Percentiles rank a stretch among this genome's conserved stretches.
These are phyloP conservation scores for cat (Felis catus) DNA, from an alignment of 2,113 vertebrate genomes.

Conservation along the genomic window DNA sequence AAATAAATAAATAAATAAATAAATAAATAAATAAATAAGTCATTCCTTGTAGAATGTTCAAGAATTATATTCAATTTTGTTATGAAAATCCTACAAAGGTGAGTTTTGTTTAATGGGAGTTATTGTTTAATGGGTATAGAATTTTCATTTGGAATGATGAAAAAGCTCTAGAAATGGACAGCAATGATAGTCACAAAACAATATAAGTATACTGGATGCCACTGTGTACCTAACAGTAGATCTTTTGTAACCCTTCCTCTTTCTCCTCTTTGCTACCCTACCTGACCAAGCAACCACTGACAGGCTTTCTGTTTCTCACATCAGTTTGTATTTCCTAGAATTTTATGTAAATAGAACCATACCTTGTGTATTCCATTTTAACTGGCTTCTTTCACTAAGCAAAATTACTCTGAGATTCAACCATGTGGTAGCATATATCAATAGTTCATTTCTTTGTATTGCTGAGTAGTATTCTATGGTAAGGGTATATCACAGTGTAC, in stretches of 20 bases:
- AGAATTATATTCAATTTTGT: background rate
- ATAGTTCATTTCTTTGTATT: background rate
- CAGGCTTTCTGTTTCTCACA: background rate
- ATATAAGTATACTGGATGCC: background rate
- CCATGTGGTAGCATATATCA: background rate
- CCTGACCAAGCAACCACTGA: background rate
- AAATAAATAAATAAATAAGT: background rate
- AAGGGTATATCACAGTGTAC: background rate
- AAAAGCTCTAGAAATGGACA: background rate
- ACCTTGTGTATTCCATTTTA: background rate
- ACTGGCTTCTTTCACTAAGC: slow-evolving; percentile 23
- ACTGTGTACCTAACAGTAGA: background rate
- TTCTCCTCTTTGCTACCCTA: background rate
- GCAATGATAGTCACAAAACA: too few species aligned
- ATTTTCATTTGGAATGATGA: background rate
- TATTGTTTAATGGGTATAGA: background rate
- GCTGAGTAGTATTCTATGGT: background rate
- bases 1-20: too few species aligned
- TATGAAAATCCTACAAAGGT: background rate
- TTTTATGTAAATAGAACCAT: background rate
- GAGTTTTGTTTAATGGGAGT: background rate
- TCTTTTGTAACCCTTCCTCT: background rate
- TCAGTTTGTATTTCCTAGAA: background rate
- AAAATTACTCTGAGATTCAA: background rate
- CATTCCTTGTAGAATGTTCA: background rate